Percentiles rank a stretch among this genome's conserved stretches.
phyloP scores from a whole-genome alignment of 92 coral and sea anemone species.

The Anthopleura xanthogrammica region DNA sequence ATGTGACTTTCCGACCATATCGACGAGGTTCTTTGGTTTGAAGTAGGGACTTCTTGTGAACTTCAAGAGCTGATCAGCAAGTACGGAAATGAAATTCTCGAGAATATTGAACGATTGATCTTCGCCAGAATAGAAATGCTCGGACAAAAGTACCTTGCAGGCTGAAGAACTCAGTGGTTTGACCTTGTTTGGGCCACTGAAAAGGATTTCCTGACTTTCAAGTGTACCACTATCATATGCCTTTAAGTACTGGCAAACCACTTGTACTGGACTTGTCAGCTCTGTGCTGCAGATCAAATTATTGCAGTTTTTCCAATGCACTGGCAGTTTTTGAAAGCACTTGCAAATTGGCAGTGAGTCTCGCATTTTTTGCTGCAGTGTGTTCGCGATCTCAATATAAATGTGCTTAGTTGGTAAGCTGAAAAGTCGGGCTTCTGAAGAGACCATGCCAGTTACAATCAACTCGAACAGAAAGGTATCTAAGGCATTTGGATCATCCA shows the following conservation, averaged over 20 bases:
- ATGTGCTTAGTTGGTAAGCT: slow-evolving; percentile 72
- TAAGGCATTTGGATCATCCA: slow-evolving; percentile 71
- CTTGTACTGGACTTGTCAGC: slow-evolving; percentile 84
- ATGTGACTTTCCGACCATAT: slow-evolving; percentile 66
- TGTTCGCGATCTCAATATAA: slow-evolving; percentile 90
- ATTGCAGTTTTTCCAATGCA: slow-evolving; percentile 53
- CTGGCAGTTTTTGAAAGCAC: slow-evolving; percentile 69
- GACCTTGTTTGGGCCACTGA: slow-evolving; percentile 51
- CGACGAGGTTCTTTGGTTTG: slow-evolving; percentile 63
- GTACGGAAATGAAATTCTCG: slow-evolving; percentile 76
- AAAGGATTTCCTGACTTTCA: slow-evolving; percentile 60
- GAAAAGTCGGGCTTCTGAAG: slow-evolving; percentile 73
- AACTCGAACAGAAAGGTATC: slow-evolving; percentile 92
- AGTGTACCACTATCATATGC: slow-evolving; percentile 65
- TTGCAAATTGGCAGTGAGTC: slow-evolving; percentile 81
- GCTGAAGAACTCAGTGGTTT: slow-evolving; percentile 46
- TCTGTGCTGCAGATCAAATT: slow-evolving; percentile 69
- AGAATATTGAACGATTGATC: slow-evolving; percentile 74
- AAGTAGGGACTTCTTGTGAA: slow-evolving; percentile 82
- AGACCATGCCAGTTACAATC: slow-evolving; percentile 77
- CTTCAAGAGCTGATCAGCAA: slow-evolving; percentile 89
- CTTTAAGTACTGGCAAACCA: slow-evolving; percentile 88
- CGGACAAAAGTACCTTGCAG: slow-evolving; percentile 66
- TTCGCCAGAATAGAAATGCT: slow-evolving; percentile 63
- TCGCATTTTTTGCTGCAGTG: slow-evolving; percentile 75